A percentile compares a stretch with the other conserved stretches of the same genome.
phyloP scores from a whole-genome alignment of 2,797 vertebrate species.

The Pagetopsis macropterus region DNA sequence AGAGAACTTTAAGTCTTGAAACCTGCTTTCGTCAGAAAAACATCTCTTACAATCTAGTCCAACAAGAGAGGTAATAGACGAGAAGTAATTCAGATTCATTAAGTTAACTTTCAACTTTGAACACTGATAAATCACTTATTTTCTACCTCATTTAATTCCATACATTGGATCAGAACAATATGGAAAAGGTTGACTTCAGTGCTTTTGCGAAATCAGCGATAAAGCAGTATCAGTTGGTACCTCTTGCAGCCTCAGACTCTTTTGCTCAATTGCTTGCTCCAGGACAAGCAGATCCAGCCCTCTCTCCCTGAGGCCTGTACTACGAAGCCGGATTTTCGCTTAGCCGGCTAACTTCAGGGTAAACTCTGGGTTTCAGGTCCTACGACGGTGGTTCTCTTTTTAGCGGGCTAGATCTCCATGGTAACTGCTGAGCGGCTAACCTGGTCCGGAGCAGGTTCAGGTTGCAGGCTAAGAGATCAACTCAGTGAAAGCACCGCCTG shows the following conservation, averaged over 20 bases:
- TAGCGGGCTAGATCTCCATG: too few relatives aligned
- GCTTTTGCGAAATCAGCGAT: not conserved
- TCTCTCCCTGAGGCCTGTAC: too few relatives aligned
- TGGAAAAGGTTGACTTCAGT: not conserved
- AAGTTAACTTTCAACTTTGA: not conserved
- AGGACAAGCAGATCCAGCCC: not conserved
- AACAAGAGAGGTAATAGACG: not conserved
- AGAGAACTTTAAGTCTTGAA: not conserved
- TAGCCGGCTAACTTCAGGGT: too few relatives aligned
- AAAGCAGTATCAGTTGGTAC: not conserved
- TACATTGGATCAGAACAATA: not conserved
- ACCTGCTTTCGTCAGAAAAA: not conserved
- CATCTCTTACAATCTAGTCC: not conserved
- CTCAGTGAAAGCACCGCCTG: too few relatives aligned
- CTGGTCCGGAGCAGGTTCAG: too few relatives aligned
- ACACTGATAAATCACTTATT: not conserved
- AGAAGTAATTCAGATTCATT: not conserved
- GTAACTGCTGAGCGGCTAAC: too few relatives aligned
- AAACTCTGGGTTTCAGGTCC: too few relatives aligned
- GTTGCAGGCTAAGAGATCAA: too few relatives aligned
- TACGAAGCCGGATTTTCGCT: too few relatives aligned
- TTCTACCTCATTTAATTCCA: constrained; percentile 2
- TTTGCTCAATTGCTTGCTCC: not conserved
- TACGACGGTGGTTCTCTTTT: too few relatives aligned
- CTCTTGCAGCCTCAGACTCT: not conserved